Percentiles rank a stretch among this genome's conserved stretches.
Conservation (phyloP, 2,888 invertebrate species). For the Cancer borealis region DNA sequence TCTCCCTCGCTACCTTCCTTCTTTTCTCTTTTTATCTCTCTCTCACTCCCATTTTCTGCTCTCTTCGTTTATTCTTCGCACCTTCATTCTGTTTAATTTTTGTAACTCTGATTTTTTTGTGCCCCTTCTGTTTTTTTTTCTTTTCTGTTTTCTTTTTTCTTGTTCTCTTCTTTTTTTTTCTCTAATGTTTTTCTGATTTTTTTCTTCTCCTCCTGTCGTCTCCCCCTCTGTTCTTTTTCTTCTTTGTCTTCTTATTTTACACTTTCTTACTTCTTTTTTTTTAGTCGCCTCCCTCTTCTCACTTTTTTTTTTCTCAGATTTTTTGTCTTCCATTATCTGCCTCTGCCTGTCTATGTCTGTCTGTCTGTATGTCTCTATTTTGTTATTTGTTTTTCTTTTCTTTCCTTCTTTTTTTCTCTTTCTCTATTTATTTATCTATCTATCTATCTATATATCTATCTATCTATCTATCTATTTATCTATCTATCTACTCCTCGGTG, state of each 20-base stretch:
- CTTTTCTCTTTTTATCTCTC: not conserved
- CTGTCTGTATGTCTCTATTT: not conserved
- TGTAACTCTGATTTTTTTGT: not conserved
- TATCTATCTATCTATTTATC: not conserved
- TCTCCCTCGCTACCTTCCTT: too few species aligned
- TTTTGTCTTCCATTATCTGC: not conserved
- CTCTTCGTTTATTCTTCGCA: constrained; percentile 1
- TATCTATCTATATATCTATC: not conserved
- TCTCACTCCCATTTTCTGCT: not conserved
- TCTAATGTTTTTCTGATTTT: not conserved
- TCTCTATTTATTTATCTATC: not conserved
- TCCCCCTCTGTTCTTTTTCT: not conserved
- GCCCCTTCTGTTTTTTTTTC: not conserved
- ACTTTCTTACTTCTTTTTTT: not conserved
- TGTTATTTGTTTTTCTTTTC: not conserved
- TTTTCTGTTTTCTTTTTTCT: not conserved
- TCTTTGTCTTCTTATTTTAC: not conserved
- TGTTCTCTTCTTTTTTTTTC: not conserved
- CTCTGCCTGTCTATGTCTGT: not conserved
- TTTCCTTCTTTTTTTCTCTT: too few species aligned
- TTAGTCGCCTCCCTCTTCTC: not conserved
- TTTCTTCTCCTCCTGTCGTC: not conserved
- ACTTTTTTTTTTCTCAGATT: not conserved
- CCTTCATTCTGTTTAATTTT: not conserved
- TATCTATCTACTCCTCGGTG: not conserved